A percentile compares a stretch with the other conserved stretches of the same genome.
Conservation (phyloP, 2,113 vertebrate species). For the Erythrocercus mccallii region DNA sequence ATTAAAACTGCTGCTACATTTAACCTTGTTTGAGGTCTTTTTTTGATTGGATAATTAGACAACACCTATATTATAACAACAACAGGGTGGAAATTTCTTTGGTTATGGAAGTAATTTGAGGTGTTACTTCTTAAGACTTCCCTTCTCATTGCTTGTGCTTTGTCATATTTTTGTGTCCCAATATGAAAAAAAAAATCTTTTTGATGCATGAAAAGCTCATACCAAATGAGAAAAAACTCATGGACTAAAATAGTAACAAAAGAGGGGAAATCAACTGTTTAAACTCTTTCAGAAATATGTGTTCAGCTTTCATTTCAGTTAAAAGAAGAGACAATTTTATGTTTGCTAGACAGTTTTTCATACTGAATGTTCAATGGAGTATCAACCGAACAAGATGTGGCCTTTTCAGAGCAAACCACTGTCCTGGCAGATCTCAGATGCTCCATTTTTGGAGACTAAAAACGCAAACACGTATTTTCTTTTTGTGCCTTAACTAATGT, state of each 20-base stretch:
- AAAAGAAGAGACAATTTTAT: not conserved
- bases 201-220: not conserved
- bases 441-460: not conserved
- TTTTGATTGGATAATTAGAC: too few relatives aligned
- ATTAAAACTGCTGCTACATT: too few relatives aligned
- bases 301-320: not conserved
- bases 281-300: not conserved
- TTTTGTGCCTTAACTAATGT: not conserved
- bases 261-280: not conserved
- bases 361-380: not conserved
- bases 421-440: not conserved
- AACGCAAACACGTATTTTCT: not conserved
- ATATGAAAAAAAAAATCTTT: not conserved
- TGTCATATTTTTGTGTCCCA: not conserved
- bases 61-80: too few relatives aligned
- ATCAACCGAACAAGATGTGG: not conserved
- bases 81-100: not conserved
- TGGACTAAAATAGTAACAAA: not conserved
- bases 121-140: not conserved
- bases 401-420: not conserved
- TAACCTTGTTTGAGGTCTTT: too few relatives aligned
- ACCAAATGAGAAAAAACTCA: accelerated
- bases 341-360: not conserved
- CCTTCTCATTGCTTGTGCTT: not conserved
- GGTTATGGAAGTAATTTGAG: not conserved